phyloP scores from a whole-genome alignment of 2,113 vertebrate genomes.

The Eulacestoma nigropectus region DNA sequence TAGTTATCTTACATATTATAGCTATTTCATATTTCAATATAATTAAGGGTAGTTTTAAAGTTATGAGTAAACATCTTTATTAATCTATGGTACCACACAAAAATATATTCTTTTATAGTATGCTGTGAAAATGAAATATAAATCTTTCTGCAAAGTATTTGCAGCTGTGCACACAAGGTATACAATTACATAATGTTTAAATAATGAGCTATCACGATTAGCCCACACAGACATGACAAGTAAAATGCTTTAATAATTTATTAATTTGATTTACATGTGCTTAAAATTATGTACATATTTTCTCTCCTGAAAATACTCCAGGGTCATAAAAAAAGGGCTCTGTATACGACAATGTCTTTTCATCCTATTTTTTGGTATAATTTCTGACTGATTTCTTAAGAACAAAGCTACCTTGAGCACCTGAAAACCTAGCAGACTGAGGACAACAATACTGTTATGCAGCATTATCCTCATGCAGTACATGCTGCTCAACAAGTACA shows the following conservation, averaged over 20 bases:
- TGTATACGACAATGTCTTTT: conserved; percentile 4
- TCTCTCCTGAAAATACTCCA: conserved; percentile 65
- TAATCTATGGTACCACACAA: not conserved
- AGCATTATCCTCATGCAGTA: not conserved
- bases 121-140: conserved; percentile 49
- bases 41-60: not conserved
- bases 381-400: not conserved
- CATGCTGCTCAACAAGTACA: not conserved
- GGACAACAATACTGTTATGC: not conserved
- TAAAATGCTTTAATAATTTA: conserved; percentile 73
- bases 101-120: conserved; percentile 45
- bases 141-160: conserved; percentile 69
- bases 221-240: conserved; percentile 74
- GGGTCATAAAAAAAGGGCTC: conserved; percentile 7
- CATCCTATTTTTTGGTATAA: not conserved
- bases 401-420: not conserved
- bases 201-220: conserved; percentile 74
- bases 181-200: conserved; percentile 75
- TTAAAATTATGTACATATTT: conserved; percentile 71
- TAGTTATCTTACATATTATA: not conserved
- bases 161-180: conserved; percentile 73
- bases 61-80: conserved; percentile 14
- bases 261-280: conserved; percentile 73
- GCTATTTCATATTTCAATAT: not conserved
- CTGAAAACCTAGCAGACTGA: not conserved